Evolutionary conservation across 2,113 vertebrate species (phyloP).

Genomic region (Bothrops jararaca): DNA sequence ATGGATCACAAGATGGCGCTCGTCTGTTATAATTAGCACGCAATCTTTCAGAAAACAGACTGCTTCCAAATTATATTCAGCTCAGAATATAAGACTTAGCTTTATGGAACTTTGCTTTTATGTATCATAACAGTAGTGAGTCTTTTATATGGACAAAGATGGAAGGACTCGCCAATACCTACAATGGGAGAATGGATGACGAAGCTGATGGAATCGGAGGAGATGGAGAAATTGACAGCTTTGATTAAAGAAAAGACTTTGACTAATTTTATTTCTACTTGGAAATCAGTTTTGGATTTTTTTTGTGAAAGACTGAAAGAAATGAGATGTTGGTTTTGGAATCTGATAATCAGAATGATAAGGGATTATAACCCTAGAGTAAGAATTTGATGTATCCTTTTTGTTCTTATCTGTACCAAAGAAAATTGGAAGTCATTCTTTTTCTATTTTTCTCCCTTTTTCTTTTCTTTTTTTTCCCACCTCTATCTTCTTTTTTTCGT

Average conservation of each 20-base stretch:
- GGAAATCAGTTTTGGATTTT: neutral
- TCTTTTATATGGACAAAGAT: neutral
- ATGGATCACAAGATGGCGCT: neutral
- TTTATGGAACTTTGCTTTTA: neutral
- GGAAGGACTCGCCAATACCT: neutral
- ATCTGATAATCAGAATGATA: too few relatives aligned
- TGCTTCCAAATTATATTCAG: neutral
- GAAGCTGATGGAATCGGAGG: neutral
- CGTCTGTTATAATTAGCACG: neutral
- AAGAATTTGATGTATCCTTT: too few relatives aligned
- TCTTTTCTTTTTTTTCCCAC: too few relatives aligned
- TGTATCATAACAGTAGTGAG: neutral
- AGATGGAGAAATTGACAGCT: neutral
- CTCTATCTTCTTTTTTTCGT: too few relatives aligned
- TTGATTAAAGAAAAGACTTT: neutral
- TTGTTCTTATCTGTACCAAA: too few relatives aligned
- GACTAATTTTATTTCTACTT: neutral
- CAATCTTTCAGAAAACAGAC: neutral
- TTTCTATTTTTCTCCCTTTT: too few relatives aligned
- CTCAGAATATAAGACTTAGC: neutral
- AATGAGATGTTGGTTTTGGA: too few relatives aligned
- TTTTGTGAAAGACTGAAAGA: too few relatives aligned
- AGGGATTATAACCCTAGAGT: too few relatives aligned
- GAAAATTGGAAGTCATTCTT: too few relatives aligned
- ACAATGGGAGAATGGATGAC: neutral